Conservation (phyloP, 2,797 vertebrate genomes). For the Gambusia yucatana region DNA sequence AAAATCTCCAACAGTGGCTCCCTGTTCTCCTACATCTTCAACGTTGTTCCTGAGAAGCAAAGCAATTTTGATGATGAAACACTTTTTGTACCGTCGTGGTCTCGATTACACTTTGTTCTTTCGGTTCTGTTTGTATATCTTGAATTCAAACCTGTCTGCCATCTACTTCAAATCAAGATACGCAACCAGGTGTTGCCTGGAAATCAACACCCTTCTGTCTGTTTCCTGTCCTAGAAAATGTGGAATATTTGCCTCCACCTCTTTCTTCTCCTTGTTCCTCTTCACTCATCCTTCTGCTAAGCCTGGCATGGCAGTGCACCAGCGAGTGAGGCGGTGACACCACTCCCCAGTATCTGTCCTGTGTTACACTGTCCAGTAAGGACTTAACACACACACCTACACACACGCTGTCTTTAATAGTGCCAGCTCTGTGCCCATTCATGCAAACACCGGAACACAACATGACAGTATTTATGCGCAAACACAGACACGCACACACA, state of each 20-base stretch:
- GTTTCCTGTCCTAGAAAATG: background rate
- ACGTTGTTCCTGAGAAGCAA: background rate
- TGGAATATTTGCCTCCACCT: background rate
- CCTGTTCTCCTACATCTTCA: background rate
- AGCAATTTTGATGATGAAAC: background rate
- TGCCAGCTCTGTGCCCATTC: constrained; percentile 42
- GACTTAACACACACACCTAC: constrained; percentile 22
- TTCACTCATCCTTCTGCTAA: constrained; percentile 3
- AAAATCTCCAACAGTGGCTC: background rate
- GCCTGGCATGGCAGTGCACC: constrained; percentile 9
- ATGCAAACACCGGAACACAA: constrained; percentile 62
- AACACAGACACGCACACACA: constrained; percentile 40
- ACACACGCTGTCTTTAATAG: constrained; percentile 30
- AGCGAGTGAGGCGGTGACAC: constrained; percentile 13
- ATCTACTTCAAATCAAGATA: constrained; percentile 6
- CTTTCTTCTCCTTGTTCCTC: background rate
- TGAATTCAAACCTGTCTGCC: background rate
- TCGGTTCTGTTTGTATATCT: background rate
- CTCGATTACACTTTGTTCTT: background rate
- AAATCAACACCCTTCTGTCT: background rate
- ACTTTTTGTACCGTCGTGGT: background rate
- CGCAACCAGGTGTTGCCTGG: constrained; percentile 5
- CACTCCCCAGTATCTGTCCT: constrained; percentile 35
- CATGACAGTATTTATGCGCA: constrained; percentile 70
- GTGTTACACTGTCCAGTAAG: constrained; percentile 18